A percentile compares a stretch with the other conserved stretches of the same genome.
These are phyloP conservation scores for Haliclystus octoradiatus DNA, from an alignment of 30 jellyfish, hydroid and myxozoan species.

Conservation along the genomic window DNA sequence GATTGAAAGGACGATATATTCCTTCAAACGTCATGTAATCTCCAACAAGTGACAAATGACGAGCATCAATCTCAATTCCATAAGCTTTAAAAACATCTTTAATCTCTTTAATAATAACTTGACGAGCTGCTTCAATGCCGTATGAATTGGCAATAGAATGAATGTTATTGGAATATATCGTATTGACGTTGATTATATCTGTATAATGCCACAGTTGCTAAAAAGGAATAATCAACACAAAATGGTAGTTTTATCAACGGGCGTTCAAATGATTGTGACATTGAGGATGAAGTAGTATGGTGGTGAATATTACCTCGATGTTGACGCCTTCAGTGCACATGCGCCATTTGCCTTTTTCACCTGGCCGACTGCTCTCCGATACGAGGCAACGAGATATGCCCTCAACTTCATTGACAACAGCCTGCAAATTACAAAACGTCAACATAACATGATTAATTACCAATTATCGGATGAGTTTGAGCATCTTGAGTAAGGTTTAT, in stretches of 20 bases:
- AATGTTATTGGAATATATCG: conserved; percentile 69
- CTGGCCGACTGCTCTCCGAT: conserved; percentile 40
- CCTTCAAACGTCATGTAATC: conserved; percentile 99
- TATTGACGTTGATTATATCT: conserved; percentile 44
- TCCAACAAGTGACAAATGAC: conserved; percentile 89
- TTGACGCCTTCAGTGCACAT: conserved; percentile 80
- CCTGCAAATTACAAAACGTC: conserved; percentile 17
- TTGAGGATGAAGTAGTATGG: no score
- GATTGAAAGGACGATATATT: conserved; percentile 74
- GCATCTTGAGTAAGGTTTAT: no score
- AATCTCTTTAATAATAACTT: conserved; percentile 63
- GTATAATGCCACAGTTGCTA: conserved; percentile 86
- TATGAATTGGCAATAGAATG: conserved; percentile 84
- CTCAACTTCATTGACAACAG: conserved; percentile 68
- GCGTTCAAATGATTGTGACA: no score
- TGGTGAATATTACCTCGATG: conserved; percentile 20
- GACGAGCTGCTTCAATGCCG: conserved; percentile 97
- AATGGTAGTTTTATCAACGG: no score
- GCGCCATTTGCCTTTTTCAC: conserved; percentile 66
- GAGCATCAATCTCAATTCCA: conserved; percentile 89
- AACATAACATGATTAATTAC: not conserved
- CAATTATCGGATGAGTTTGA: no score
- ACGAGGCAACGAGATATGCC: conserved; percentile 60
- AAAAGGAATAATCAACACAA: not conserved
- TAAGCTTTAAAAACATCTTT: conserved; percentile 84